phyloP scores from a whole-genome alignment of 2,113 vertebrate genomes.

The Psilopsiagon aymara region DNA sequence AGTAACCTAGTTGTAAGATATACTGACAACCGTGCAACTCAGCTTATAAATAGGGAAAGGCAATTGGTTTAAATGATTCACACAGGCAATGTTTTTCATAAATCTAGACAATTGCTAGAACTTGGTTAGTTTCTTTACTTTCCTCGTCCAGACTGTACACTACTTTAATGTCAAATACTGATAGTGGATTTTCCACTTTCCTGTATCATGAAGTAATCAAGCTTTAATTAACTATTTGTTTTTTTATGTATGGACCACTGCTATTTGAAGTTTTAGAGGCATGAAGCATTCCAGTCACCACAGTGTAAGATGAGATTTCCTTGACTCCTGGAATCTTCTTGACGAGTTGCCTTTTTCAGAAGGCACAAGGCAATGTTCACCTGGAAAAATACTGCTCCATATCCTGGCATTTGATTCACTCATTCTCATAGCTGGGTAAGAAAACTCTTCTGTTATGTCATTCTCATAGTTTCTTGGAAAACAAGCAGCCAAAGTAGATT shows the following conservation, averaged over 20 bases:
- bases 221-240: neutral
- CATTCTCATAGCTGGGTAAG: neutral
- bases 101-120: neutral
- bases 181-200: neutral
- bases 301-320: neutral
- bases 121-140: neutral
- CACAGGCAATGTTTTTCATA: neutral
- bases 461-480: neutral
- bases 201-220: neutral
- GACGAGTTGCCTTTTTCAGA: neutral
- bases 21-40: neutral
- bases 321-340: neutral
- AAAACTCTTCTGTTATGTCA: neutral
- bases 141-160: neutral
- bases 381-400: neutral
- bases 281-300: neutral
- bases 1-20: neutral
- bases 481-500: neutral
- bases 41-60: neutral
- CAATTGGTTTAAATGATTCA: neutral
- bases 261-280: neutral
- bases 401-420: neutral
- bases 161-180: neutral
- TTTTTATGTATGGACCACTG: neutral
- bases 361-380: neutral